Conservation (phyloP, 2,888 invertebrate species). For the Beris morrisii region DNA sequence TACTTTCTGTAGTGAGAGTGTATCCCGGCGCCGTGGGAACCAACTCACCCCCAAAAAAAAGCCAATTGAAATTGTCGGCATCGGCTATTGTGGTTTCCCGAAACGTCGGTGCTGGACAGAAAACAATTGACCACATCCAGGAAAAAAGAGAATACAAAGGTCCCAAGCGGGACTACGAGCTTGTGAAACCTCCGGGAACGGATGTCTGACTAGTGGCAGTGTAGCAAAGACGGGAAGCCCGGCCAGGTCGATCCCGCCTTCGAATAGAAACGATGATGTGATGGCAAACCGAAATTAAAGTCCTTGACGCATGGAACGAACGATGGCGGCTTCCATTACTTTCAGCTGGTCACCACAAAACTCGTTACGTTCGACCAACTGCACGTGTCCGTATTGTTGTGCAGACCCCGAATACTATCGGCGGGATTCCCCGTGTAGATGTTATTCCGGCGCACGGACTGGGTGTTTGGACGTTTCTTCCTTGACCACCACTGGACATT, state of each 20-base stretch:
- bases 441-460: slow-evolving; percentile 52
- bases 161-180: too few relatives aligned
- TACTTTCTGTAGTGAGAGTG: slow-evolving; percentile 15
- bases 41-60: too few relatives aligned
- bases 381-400: slow-evolving; percentile 45
- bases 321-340: slow-evolving; percentile 29
- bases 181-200: too few relatives aligned
- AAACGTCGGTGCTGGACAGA: not conserved
- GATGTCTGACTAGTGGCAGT: not conserved
- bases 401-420: slow-evolving; percentile 54
- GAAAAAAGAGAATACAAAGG: too few relatives aligned
- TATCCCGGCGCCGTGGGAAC: too few relatives aligned
- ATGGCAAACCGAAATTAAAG: not conserved
- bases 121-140: slow-evolving; percentile 26
- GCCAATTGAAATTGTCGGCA: not conserved
- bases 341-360: slow-evolving; percentile 55
- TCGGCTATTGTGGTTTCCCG: not conserved
- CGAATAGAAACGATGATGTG: not conserved
- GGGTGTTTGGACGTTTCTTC: slow-evolving; percentile 52
- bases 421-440: slow-evolving; percentile 56
- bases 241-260: too few relatives aligned
- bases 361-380: slow-evolving; percentile 50
- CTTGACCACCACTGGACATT: slow-evolving; percentile 56
- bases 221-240: not conserved
- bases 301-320: slow-evolving; percentile 7